A percentile compares a stretch with the other conserved stretches of the same genome.
Evolutionary conservation across 2,888 invertebrate genomes (phyloP).

Genomic region (Acleris sparsana): DNA sequence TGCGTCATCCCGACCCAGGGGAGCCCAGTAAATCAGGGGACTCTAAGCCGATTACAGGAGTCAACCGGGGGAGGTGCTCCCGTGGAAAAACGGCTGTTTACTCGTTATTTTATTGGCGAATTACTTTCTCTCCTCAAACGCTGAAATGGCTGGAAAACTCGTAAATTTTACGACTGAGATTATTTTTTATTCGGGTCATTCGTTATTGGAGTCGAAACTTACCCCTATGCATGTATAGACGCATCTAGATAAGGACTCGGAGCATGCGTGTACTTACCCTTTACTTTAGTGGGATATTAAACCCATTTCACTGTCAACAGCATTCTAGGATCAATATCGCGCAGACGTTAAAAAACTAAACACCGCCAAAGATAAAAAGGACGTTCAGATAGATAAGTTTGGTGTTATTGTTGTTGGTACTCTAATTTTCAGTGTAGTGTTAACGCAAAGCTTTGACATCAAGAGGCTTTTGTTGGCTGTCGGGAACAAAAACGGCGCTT

Average conservation of each 20-base stretch:
- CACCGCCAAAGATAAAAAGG: conserved; percentile 76
- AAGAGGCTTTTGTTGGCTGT: conserved; percentile 65
- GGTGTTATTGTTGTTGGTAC: conserved; percentile 73
- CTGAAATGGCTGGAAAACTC: conserved; percentile 73
- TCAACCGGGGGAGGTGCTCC: conserved; percentile 73
- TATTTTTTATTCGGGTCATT: conserved; percentile 74
- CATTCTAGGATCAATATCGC: conserved; percentile 76
- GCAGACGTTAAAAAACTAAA: conserved; percentile 64
- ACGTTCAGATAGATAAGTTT: conserved; percentile 62
- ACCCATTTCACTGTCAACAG: conserved; percentile 82
- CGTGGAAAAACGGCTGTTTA: conserved; percentile 80
- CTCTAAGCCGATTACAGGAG: conserved; percentile 81
- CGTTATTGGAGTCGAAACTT: conserved; percentile 53
- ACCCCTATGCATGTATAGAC: conserved; percentile 32
- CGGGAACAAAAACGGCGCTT: conserved; percentile 68
- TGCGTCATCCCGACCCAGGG: conserved; percentile 68
- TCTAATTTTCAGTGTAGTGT: conserved; percentile 81
- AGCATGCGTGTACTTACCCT: conserved; percentile 63
- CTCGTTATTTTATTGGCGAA: conserved; percentile 80
- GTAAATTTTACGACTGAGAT: conserved; percentile 74
- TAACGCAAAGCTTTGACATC: conserved; percentile 78
- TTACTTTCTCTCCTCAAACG: conserved; percentile 79
- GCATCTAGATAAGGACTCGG: conserved; percentile 51
- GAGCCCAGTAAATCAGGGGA: conserved; percentile 62
- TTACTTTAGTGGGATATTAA: conserved; percentile 72